Percentiles rank a stretch among this genome's conserved stretches.
phyloP scores from a whole-genome alignment of 2,113 vertebrate genomes.

The Siniperca chuatsi region DNA sequence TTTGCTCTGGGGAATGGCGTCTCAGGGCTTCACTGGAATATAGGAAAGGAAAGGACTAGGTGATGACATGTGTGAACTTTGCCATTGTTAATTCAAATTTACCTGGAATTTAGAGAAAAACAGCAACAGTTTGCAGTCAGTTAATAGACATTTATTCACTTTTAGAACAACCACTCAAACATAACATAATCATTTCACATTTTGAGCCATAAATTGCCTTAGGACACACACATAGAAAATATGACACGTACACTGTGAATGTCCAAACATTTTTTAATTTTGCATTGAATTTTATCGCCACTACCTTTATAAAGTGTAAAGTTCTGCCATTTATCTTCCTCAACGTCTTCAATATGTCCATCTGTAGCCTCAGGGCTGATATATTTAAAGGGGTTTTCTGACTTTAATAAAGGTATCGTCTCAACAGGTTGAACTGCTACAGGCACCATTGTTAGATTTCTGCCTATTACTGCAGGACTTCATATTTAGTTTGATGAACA shows the following conservation, averaged over 20 bases:
- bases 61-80: background rate
- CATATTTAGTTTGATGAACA: background rate
- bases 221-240: background rate
- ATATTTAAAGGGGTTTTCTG: background rate
- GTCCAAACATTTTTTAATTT: background rate
- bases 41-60: background rate
- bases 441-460: background rate
- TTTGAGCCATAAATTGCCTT: background rate
- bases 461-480: constrained; percentile 6
- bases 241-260: background rate
- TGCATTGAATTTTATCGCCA: background rate
- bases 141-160: background rate
- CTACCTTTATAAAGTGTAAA: background rate
- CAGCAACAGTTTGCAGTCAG: background rate
- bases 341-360: background rate
- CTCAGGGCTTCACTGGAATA: background rate
- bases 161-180: background rate
- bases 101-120: background rate
- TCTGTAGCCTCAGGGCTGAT: constrained; percentile 1
- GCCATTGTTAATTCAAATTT: background rate
- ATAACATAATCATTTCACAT: background rate
- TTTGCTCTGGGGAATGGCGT: background rate
- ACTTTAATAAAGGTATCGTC: background rate
- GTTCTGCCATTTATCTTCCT: background rate
- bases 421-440: background rate